These are phyloP conservation scores for Paguma larvata DNA, from an alignment of 2,797 vertebrate genomes.

Conservation along the genomic window DNA sequence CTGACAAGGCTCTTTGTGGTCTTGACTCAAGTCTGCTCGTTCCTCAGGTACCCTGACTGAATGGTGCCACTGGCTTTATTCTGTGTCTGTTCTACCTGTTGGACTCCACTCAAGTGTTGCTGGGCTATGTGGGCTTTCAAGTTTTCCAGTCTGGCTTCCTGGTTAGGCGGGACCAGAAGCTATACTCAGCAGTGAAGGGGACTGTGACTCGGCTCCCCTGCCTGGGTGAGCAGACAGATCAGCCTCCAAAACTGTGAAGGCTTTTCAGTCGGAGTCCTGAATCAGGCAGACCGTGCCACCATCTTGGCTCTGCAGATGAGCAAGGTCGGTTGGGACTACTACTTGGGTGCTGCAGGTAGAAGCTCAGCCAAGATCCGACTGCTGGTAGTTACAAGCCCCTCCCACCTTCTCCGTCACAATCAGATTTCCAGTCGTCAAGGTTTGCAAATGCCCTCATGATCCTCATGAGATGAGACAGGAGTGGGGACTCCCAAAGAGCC, in stretches of 20 bases:
- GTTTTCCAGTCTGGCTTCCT: neutral
- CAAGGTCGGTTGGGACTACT: neutral
- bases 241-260: neutral
- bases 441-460: rapidly evolving
- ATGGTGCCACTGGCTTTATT: too few species aligned
- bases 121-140: rapidly evolving
- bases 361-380: neutral
- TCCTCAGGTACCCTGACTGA: neutral
- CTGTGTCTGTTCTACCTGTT: neutral
- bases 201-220: neutral
- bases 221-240: neutral
- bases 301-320: neutral
- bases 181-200: neutral
- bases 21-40: neutral
- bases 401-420: neutral
- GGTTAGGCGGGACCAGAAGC: neutral
- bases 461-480: neutral
- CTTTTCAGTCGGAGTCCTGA: neutral
- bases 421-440: neutral
- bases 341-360: neutral
- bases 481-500: neutral
- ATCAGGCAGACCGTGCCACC: too few species aligned
- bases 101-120: neutral
- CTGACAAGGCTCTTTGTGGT: neutral
- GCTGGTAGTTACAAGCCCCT: neutral